Evolutionary conservation across 2,797 vertebrate species (phyloP).

Genomic region (Muraenolepis orangiensis): DNA sequence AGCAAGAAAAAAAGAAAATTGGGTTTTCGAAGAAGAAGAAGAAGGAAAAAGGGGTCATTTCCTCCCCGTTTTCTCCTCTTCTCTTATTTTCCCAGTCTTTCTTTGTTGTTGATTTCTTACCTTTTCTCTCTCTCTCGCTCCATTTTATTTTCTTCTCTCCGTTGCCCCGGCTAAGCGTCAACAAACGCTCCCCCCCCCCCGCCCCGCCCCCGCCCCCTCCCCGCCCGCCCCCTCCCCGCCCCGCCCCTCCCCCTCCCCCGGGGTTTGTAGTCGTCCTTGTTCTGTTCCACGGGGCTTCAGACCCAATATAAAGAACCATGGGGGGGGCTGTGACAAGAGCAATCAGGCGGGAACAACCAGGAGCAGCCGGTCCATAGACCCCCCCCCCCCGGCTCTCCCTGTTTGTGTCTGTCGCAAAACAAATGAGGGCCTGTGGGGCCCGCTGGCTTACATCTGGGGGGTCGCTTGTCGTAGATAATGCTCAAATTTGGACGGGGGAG

Average conservation of each 20-base stretch:
- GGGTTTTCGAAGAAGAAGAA: neutral
- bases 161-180: neutral
- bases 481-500: conserved; percentile 67
- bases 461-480: conserved; percentile 66
- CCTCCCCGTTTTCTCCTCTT: neutral
- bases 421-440: conserved; percentile 60
- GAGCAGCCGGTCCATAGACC: conserved; percentile 12
- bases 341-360: conserved; percentile 50
- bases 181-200: neutral
- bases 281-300: conserved; percentile 18
- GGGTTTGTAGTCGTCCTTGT: neutral
- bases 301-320: conserved; percentile 53
- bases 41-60: neutral
- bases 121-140: neutral
- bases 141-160: neutral
- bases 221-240: too few species aligned
- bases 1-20: neutral
- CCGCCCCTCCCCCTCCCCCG: neutral
- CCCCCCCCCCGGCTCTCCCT: conserved; percentile 24
- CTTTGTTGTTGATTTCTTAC: neutral
- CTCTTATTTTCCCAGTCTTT: neutral
- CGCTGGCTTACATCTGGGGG: conserved; percentile 51
- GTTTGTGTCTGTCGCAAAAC: conserved; percentile 56
- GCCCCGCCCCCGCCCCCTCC: neutral
- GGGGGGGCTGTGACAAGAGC: conserved; percentile 44